Conservation (phyloP, 1,140 invertebrate species). For the Limonius californicus region DNA sequence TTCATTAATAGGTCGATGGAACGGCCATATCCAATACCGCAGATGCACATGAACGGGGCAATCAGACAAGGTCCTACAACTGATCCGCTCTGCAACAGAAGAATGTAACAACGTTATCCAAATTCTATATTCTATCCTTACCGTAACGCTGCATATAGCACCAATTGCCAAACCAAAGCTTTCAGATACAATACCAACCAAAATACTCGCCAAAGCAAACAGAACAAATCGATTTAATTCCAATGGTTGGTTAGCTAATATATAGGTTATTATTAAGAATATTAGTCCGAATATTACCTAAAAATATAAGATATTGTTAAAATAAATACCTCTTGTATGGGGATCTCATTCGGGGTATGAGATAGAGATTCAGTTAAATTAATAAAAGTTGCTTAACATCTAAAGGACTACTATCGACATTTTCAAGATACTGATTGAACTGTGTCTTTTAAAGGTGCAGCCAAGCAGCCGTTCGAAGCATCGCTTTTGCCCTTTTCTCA, state of each 20-base stretch:
- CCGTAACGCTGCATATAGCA: constrained; percentile 45
- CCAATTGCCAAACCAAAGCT: constrained; percentile 48
- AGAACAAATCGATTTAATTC: background rate
- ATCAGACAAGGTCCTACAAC: constrained; percentile 44
- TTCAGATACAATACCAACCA: constrained; percentile 44
- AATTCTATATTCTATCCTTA: constrained; percentile 19
- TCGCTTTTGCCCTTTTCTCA: too few species aligned
- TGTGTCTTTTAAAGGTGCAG: too few species aligned
- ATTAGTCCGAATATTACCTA: too few species aligned
- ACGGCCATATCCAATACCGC: constrained; percentile 48
- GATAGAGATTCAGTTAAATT: too few species aligned
- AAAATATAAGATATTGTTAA: too few species aligned
- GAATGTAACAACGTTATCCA: too few species aligned
- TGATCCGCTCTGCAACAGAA: constrained; percentile 45
- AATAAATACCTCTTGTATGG: too few species aligned
- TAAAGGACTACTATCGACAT: too few species aligned
- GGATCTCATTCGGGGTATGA: too few species aligned
- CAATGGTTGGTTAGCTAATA: constrained; percentile 45
- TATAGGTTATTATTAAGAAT: constrained; percentile 38
- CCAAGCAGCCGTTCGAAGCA: too few species aligned
- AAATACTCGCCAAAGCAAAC: constrained; percentile 27
- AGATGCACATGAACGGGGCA: constrained; percentile 45
- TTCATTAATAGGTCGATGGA: constrained; percentile 51
- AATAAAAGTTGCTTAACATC: too few species aligned
- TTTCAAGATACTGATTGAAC: too few species aligned